Percentiles rank a stretch among this genome's conserved stretches.
Evolutionary conservation across 1,140 invertebrate species (phyloP).

Genomic region (Hycleus phaleratus): DNA sequence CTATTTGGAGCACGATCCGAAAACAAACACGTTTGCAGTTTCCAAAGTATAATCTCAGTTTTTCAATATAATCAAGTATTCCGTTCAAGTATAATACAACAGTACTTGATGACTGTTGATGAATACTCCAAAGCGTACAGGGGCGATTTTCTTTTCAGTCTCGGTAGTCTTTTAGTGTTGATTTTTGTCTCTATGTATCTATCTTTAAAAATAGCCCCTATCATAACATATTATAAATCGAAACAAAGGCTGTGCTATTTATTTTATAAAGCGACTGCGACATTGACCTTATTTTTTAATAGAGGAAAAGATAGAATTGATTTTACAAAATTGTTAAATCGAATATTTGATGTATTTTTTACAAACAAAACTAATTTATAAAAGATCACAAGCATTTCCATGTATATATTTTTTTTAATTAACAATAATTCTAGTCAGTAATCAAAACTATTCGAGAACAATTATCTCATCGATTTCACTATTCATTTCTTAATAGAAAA

Average conservation of each 20-base stretch:
- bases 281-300: not conserved
- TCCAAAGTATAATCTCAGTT: conserved; percentile 2
- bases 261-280: not conserved
- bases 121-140: not conserved
- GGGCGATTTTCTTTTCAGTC: too few relatives aligned
- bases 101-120: too few relatives aligned
- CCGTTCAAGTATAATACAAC: too few relatives aligned
- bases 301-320: not conserved
- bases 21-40: conserved; percentile 14
- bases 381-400: not conserved
- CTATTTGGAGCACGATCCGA: conserved; percentile 13
- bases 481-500: not conserved
- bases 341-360: not conserved
- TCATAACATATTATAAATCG: not conserved
- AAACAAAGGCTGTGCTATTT: conserved; percentile 7
- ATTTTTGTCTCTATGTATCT: too few relatives aligned
- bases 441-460: not conserved
- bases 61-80: too few relatives aligned
- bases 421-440: not conserved
- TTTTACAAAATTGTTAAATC: not conserved
- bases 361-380: not conserved
- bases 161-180: too few relatives aligned
- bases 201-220: too few relatives aligned
- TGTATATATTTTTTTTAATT: not conserved
- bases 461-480: not conserved